These are phyloP conservation scores for Euschistus heros DNA, from an alignment of 1,140 invertebrate genomes.

Conservation along the genomic window DNA sequence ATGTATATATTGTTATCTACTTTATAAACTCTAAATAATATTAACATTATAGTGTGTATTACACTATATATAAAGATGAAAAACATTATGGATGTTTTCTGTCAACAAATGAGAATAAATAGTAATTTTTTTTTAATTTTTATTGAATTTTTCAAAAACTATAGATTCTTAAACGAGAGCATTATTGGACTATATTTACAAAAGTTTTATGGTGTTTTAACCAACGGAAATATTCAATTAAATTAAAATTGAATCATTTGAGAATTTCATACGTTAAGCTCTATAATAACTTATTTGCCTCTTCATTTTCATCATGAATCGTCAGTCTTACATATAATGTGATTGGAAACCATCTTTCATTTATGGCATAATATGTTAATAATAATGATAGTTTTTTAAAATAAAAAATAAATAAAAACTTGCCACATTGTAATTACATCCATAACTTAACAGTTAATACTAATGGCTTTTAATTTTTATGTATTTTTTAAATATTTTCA, in stretches of 20 bases:
- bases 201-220: too few species aligned
- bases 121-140: neutral
- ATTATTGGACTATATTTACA: too few species aligned
- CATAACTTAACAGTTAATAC: constrained; percentile 13
- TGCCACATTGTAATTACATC: neutral
- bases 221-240: too few species aligned
- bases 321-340: constrained; percentile 21
- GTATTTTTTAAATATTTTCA: constrained; percentile 7
- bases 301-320: neutral
- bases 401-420: constrained; percentile 5
- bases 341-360: neutral
- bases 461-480: constrained; percentile 14
- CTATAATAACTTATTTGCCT: constrained; percentile 12
- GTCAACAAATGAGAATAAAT: neutral
- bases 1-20: neutral
- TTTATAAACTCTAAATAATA: constrained; percentile 17
- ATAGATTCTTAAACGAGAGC: neutral
- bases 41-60: constrained; percentile 16
- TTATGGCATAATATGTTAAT: constrained; percentile 25
- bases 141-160: constrained; percentile 1
- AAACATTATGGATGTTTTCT: neutral
- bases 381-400: constrained; percentile 21
- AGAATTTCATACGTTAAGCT: constrained; percentile 10
- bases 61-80: constrained; percentile 13
- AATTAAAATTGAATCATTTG: neutral